phyloP scores from a whole-genome alignment of 1,140 invertebrate species.

The Phocides pigmalion region DNA sequence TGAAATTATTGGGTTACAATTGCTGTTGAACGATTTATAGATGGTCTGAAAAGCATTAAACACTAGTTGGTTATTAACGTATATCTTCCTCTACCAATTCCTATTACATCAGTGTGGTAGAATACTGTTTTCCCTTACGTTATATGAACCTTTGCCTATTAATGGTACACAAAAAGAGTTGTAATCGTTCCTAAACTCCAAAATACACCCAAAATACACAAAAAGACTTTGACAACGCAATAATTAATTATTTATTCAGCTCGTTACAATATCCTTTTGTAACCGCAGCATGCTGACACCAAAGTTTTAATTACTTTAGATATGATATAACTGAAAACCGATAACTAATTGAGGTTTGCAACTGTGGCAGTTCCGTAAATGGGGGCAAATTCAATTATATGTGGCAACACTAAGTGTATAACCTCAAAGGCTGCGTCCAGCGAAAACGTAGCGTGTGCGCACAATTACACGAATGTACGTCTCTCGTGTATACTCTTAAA shows the following conservation, averaged over 20 bases:
- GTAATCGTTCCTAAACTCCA: too few relatives aligned
- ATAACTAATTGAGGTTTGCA: constrained; percentile 22
- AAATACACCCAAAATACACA: constrained; percentile 2
- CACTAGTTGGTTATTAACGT: too few relatives aligned
- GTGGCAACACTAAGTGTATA: constrained; percentile 63
- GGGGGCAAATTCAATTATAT: constrained; percentile 8
- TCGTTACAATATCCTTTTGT: constrained; percentile 26
- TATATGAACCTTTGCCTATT: too few relatives aligned
- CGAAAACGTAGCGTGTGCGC: constrained; percentile 63
- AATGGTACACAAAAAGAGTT: too few relatives aligned
- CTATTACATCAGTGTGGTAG: too few relatives aligned
- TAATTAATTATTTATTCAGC: constrained; percentile 27
- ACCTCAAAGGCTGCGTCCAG: constrained; percentile 76
- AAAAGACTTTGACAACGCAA: constrained; percentile 7
- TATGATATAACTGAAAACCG: constrained; percentile 20
- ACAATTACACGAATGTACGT: constrained; percentile 51
- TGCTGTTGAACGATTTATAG: too few relatives aligned
- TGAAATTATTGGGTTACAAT: too few relatives aligned
- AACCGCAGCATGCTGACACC: constrained; percentile 14
- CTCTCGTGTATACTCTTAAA: constrained; percentile 29
- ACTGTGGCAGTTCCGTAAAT: constrained; percentile 4
- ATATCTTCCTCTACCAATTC: too few relatives aligned
- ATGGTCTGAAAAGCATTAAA: too few relatives aligned
- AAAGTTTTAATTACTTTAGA: constrained; percentile 27
- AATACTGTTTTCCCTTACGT: too few relatives aligned